phyloP scores from a whole-genome alignment of 2,797 vertebrate species.

The Pseudopleuronectes americanus region DNA sequence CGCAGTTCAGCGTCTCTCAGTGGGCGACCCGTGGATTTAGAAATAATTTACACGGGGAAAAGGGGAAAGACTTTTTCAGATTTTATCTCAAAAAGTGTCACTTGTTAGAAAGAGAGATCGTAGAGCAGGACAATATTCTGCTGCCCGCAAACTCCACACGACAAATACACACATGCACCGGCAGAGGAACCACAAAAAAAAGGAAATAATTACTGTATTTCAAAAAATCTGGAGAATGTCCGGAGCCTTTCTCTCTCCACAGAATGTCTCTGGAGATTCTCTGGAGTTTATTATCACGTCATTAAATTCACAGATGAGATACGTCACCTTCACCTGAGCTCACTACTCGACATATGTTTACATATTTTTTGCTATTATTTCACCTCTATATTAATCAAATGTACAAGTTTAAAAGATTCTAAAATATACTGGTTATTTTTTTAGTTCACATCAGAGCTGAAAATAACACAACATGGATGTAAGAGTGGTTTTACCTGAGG shows the following conservation, averaged over 20 bases:
- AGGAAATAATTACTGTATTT: no score
- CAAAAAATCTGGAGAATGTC: no score
- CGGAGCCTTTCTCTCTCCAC: no score
- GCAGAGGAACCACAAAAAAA: neutral
- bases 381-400: no score
- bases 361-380: no score
- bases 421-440: no score
- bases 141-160: neutral
- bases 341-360: no score
- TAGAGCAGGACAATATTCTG: neutral
- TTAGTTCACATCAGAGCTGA: conserved; percentile 2
- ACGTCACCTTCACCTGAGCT: no score
- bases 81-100: neutral
- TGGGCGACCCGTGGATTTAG: conserved; percentile 23
- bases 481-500: neutral
- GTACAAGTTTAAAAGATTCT: no score
- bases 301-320: no score
- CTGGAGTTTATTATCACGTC: no score
- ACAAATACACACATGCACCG: neutral
- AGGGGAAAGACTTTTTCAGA: neutral
- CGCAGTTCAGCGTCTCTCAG: conserved; percentile 19
- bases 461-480: conserved; percentile 21
- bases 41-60: conserved; percentile 24
- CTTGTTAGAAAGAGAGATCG: conserved; percentile 5
- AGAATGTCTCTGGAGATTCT: no score